Conservation (phyloP, 2,113 vertebrate genomes). For the Hydrochoerus hydrochaeris region DNA sequence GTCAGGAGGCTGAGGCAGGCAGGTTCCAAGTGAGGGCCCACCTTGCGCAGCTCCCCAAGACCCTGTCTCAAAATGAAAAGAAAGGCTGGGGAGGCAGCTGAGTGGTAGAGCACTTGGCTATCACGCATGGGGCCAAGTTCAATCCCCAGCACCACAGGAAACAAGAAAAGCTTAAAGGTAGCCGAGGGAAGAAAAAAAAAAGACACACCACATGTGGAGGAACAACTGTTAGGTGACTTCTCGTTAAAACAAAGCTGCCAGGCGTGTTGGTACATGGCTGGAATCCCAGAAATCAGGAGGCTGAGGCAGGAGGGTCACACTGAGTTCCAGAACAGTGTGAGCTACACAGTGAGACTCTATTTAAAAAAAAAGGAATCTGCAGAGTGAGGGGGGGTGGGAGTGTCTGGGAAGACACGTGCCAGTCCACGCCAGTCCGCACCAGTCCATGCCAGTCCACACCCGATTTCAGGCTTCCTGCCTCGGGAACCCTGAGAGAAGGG, state of each 20-base stretch:
- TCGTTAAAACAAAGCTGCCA: neutral
- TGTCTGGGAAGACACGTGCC: too few relatives aligned
- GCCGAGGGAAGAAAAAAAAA: neutral
- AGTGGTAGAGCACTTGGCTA: neutral
- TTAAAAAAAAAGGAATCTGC: too few relatives aligned
- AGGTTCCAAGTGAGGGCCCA: neutral
- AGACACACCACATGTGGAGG: rapidly evolving
- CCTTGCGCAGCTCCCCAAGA: neutral
- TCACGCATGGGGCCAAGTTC: neutral
- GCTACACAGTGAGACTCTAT: neutral
- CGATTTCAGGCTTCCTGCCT: neutral
- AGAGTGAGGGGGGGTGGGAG: too few relatives aligned
- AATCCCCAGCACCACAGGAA: neutral
- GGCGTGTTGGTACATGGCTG: neutral
- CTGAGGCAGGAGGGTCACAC: neutral
- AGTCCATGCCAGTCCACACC: too few relatives aligned
- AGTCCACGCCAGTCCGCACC: too few relatives aligned
- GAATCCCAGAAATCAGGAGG: neutral
- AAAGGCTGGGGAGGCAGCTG: neutral
- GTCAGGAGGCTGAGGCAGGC: neutral
- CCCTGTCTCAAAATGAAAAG: neutral
- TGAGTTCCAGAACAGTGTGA: neutral
- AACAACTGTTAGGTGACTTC: neutral
- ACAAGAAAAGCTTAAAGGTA: neutral
- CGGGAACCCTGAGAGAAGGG: neutral